Evolutionary conservation across 2,113 vertebrate genomes (phyloP).

Genomic region (Toxostoma redivivum): DNA sequence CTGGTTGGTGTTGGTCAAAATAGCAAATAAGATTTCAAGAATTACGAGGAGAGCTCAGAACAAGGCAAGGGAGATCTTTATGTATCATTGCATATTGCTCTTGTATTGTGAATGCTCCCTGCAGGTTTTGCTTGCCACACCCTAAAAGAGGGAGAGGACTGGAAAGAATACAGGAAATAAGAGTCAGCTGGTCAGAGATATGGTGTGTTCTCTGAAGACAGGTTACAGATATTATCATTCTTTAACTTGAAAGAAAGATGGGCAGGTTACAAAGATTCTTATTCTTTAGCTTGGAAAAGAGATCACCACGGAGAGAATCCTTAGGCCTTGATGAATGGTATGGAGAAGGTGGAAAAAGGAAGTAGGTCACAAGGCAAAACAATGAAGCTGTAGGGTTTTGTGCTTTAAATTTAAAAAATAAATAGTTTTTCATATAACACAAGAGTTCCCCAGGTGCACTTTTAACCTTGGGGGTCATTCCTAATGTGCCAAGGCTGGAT

Average conservation of each 20-base stretch:
- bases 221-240: neutral
- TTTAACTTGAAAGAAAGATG: neutral
- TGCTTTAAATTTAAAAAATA: neutral
- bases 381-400: neutral
- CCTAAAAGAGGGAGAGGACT: neutral
- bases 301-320: neutral
- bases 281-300: neutral
- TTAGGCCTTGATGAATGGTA: neutral
- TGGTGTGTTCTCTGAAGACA: neutral
- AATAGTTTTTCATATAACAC: neutral
- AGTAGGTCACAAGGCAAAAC: neutral
- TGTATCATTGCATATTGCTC: neutral
- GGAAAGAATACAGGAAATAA: neutral
- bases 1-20: neutral
- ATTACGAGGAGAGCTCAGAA: neutral
- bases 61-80: neutral
- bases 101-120: neutral
- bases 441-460: neutral
- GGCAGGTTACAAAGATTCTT: neutral
- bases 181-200: fast-evolving
- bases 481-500: neutral
- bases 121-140: neutral
- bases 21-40: neutral
- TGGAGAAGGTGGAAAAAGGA: neutral
- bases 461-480: neutral